Percentiles rank a stretch among this genome's conserved stretches.
Evolutionary conservation across 2,888 invertebrate genomes (phyloP).

Genomic region (Trichogramma dendrolimi): DNA sequence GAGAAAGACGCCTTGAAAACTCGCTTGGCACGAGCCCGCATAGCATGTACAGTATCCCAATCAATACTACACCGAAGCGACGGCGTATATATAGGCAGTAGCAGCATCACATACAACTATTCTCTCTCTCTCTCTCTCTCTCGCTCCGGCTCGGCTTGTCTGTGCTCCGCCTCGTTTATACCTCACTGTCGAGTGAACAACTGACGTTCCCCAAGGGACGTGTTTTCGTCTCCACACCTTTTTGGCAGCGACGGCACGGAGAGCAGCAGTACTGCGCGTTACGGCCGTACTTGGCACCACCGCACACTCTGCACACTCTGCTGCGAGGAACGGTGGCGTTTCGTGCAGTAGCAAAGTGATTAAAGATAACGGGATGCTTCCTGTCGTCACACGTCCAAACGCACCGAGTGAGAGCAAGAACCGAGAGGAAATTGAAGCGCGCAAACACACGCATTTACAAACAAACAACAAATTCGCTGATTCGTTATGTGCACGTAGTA

Average conservation of each 20-base stretch:
- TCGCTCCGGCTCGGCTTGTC: slow-evolving; percentile 19
- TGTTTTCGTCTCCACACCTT: slow-evolving; percentile 14
- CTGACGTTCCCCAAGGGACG: slow-evolving; percentile 23
- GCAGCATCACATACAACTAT: slow-evolving; percentile 51
- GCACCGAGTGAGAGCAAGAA: slow-evolving; percentile 18
- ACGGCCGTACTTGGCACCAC: too few species aligned
- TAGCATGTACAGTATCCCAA: background rate
- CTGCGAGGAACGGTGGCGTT: slow-evolving; percentile 36
- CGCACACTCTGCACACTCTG: too few species aligned
- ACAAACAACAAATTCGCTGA: too few species aligned
- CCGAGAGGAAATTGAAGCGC: slow-evolving; percentile 32
- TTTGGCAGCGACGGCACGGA: background rate
- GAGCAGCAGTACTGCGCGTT: background rate
- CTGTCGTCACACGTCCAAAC: slow-evolving; percentile 38
- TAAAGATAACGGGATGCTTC: slow-evolving; percentile 47
- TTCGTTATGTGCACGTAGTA: too few species aligned
- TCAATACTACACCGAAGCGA: background rate
- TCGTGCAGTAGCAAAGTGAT: slow-evolving; percentile 39
- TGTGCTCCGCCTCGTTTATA: slow-evolving; percentile 35
- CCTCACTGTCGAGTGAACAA: background rate
- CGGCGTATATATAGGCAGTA: slow-evolving; percentile 50
- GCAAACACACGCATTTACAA: slow-evolving; percentile 23
- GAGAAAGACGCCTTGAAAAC: too few species aligned
- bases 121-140: slow-evolving; percentile 38
- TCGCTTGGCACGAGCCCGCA: too few species aligned